phyloP scores from a whole-genome alignment of 2,888 invertebrate genomes.

The Sepiola atlantica region DNA sequence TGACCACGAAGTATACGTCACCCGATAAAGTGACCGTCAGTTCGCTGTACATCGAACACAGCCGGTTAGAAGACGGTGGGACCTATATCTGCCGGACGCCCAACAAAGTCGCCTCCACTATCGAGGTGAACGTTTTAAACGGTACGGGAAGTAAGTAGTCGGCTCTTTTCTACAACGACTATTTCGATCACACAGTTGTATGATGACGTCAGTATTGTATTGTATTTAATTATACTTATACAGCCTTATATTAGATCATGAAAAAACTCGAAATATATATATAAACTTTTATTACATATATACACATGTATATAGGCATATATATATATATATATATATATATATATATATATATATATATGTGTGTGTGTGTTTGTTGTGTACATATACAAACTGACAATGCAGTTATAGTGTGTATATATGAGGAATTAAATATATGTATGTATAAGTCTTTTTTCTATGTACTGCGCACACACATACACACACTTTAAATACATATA shows the following conservation, averaged over 20 bases:
- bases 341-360: neutral
- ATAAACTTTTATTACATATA: too few relatives aligned
- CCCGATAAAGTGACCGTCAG: slow-evolving; percentile 47
- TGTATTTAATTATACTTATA: neutral
- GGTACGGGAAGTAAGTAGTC: slow-evolving; percentile 40
- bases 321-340: neutral
- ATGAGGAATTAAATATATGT: too few relatives aligned
- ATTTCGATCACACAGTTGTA: neutral
- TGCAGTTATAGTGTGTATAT: too few relatives aligned
- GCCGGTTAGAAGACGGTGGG: slow-evolving; percentile 42
- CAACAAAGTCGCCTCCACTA: slow-evolving; percentile 32
- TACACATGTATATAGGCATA: neutral
- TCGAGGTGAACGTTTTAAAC: slow-evolving; percentile 42
- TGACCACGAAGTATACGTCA: slow-evolving; percentile 45
- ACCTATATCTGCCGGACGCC: slow-evolving; percentile 42
- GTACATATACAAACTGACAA: too few relatives aligned
- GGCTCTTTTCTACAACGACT: neutral
- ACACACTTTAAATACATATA: too few relatives aligned
- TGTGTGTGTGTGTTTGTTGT: too few relatives aligned
- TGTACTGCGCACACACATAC: too few relatives aligned
- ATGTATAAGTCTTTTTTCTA: too few relatives aligned
- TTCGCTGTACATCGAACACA: slow-evolving; percentile 22
- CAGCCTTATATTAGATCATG: too few relatives aligned
- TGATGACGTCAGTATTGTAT: neutral
- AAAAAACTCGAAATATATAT: neutral